Percentiles rank a stretch among this genome's conserved stretches.
Evolutionary conservation across 2,113 vertebrate species (phyloP).

Genomic region (Tenebrosternarchus preto): DNA sequence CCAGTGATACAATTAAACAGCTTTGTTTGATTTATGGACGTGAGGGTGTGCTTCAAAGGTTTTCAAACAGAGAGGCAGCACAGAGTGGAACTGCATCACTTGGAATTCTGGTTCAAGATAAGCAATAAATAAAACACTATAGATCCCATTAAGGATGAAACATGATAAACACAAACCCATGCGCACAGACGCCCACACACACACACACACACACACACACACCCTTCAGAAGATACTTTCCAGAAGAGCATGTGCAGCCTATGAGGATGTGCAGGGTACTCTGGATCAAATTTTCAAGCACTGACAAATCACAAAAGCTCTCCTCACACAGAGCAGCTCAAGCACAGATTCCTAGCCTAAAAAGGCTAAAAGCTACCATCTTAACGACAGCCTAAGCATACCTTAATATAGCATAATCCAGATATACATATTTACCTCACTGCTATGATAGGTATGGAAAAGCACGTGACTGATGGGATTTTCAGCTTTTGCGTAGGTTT

Average conservation of each 20-base stretch:
- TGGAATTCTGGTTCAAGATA: background rate
- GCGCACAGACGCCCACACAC: background rate
- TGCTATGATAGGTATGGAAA: conserved; percentile 2
- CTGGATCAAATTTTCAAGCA: conserved; percentile 23
- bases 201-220: background rate
- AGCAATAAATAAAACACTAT: too few relatives aligned
- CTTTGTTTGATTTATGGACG: background rate
- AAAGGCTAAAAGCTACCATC: conserved; percentile 32
- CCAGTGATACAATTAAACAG: background rate
- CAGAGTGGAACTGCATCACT: background rate
- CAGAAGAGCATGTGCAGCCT: too few relatives aligned
- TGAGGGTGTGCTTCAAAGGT: background rate
- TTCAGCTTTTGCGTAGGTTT: background rate
- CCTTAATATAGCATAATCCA: background rate
- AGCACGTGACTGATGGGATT: background rate
- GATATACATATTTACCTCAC: background rate
- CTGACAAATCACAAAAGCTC: too few relatives aligned
- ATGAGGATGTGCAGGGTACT: too few relatives aligned
- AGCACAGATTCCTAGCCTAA: conserved; percentile 46
- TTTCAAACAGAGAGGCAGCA: background rate
- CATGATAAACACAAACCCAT: background rate
- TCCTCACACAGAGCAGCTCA: too few relatives aligned
- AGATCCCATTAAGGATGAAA: too few relatives aligned
- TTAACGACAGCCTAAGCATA: background rate
- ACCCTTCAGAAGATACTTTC: too few relatives aligned